Evolutionary conservation across 2,113 vertebrate species (phyloP).

Genomic region (Gracilinanus agilis): DNA sequence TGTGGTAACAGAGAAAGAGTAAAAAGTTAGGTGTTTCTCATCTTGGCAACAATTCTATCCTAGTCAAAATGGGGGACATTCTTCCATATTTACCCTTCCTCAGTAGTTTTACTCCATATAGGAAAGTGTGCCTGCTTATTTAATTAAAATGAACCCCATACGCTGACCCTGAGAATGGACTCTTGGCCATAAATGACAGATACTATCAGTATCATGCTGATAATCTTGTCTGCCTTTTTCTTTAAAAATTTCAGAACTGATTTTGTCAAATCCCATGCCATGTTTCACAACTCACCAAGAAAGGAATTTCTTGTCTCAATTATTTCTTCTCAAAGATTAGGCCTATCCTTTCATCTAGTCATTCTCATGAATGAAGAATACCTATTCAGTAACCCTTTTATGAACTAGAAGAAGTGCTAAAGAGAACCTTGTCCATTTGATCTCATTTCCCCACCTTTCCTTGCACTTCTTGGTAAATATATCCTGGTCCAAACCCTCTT

Average conservation of each 20-base stretch:
- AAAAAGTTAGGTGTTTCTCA: background rate
- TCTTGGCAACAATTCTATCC: background rate
- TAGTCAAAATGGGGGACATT: background rate
- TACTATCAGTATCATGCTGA: background rate
- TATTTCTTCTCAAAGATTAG: background rate
- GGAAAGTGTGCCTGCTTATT: background rate
- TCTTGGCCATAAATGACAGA: background rate
- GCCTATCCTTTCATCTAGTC: background rate
- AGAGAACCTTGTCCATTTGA: background rate
- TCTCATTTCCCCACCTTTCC: background rate
- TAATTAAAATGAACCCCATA: background rate
- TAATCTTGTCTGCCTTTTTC: background rate
- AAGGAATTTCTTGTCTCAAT: background rate
- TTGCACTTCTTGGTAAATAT: background rate
- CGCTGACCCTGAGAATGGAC: background rate
- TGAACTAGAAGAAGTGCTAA: background rate
- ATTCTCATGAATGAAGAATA: background rate
- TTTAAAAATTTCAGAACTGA: background rate
- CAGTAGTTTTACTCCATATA: background rate
- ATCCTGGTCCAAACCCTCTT: background rate
- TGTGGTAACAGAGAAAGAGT: background rate
- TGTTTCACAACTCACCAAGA: background rate
- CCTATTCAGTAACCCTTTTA: background rate
- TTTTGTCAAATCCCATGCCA: background rate
- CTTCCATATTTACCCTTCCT: background rate